Percentiles rank a stretch among this genome's conserved stretches.
Evolutionary conservation across 2,888 invertebrate genomes (phyloP).

Genomic region (Nomada fucata): DNA sequence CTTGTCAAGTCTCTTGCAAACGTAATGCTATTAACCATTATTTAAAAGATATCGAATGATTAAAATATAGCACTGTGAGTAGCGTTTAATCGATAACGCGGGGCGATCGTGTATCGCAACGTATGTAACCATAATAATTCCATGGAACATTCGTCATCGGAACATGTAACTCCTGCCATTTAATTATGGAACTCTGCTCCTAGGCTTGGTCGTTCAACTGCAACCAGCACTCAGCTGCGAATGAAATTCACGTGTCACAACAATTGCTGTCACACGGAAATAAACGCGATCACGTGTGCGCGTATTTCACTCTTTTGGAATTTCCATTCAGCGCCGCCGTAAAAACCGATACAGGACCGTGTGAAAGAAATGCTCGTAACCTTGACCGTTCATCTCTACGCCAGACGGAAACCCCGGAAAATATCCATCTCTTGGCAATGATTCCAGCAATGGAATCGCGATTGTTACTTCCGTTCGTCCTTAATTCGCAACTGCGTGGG

Average conservation of each 20-base stretch:
- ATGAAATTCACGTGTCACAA: constrained; percentile 9
- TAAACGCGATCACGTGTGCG: background rate
- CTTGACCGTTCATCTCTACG: constrained; percentile 8
- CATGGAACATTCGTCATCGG: constrained; percentile 21
- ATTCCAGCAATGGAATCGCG: constrained; percentile 7
- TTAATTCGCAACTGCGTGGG: constrained; percentile 2
- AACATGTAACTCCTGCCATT: constrained; percentile 17
- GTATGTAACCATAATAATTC: constrained; percentile 38
- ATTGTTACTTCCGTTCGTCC: background rate
- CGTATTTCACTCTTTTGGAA: background rate
- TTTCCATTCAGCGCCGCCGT: background rate
- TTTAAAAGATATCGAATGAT: background rate
- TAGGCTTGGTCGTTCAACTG: background rate
- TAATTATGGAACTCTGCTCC: constrained; percentile 31
- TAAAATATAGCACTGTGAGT: constrained; percentile 19
- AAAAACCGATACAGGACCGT: background rate
- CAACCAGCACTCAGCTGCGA: background rate
- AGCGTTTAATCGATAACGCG: constrained; percentile 35
- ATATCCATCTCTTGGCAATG: background rate
- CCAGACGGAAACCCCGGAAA: background rate
- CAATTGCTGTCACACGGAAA: constrained; percentile 7
- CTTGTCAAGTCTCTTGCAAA: too few relatives aligned
- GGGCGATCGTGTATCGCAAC: constrained; percentile 36
- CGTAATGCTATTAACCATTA: too few relatives aligned
- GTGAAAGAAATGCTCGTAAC: constrained; percentile 18